Evolutionary conservation across 2,113 vertebrate species (phyloP).

Genomic region (Cryptomyrus ogoouensis): DNA sequence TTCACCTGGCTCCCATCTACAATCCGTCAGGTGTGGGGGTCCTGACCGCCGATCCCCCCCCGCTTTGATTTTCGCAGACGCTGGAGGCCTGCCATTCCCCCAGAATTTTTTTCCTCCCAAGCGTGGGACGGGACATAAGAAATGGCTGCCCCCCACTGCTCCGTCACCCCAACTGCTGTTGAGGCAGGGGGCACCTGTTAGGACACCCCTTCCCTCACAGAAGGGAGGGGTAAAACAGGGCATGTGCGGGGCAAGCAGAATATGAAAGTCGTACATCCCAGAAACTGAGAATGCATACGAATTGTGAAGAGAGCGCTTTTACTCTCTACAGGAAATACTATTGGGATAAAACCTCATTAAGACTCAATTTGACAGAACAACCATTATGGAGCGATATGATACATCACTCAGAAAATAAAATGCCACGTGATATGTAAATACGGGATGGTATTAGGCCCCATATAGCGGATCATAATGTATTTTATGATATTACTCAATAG

Average conservation of each 20-base stretch:
- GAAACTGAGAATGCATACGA: neutral
- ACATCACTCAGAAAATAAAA: slow-evolving; percentile 9
- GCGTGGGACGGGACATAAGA: neutral
- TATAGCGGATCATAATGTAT: neutral
- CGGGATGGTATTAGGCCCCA: neutral
- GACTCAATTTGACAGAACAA: neutral
- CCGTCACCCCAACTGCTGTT: neutral
- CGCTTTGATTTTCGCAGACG: neutral
- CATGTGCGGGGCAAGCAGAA: neutral
- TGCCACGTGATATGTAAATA: slow-evolving; percentile 9
- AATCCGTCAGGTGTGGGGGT: neutral
- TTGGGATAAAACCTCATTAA: neutral
- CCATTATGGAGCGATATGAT: slow-evolving; percentile 1
- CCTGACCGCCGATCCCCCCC: too few species aligned
- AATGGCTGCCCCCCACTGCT: neutral
- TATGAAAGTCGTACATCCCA: neutral
- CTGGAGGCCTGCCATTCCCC: neutral
- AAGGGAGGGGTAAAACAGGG: neutral
- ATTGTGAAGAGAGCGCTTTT: neutral
- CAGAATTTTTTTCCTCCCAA: neutral
- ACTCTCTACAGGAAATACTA: neutral
- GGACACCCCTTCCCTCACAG: neutral
- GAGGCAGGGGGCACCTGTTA: neutral
- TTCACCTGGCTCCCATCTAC: neutral
- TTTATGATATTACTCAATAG: neutral